phyloP scores from a whole-genome alignment of 2,888 invertebrate genomes.

The Cylloceria caligata region DNA sequence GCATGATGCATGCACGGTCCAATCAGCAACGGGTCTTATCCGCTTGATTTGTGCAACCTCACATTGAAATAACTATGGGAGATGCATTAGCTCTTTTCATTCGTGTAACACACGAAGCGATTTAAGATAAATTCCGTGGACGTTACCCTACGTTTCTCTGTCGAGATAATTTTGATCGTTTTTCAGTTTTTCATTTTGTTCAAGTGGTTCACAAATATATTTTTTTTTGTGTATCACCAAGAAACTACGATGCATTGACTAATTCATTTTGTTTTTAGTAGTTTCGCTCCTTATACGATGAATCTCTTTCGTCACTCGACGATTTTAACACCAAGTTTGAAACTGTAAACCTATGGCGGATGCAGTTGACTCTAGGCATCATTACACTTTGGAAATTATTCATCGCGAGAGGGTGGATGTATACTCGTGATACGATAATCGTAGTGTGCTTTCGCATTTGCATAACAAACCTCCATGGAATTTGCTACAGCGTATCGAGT shows the following conservation, averaged over 20 bases:
- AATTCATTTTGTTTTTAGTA: too few relatives aligned
- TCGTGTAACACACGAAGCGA: too few relatives aligned
- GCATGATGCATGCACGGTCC: not conserved
- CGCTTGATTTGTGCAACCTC: slow-evolving; percentile 18
- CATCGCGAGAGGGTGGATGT: not conserved
- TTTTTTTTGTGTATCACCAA: too few relatives aligned
- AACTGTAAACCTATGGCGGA: not conserved
- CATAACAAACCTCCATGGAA: slow-evolving; percentile 28
- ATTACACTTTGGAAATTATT: slow-evolving; percentile 12
- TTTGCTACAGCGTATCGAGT: not conserved
- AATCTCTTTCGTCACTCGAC: not conserved
- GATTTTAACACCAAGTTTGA: not conserved
- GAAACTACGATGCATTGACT: too few relatives aligned
- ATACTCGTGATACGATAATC: slow-evolving; percentile 14
- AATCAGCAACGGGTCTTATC: not conserved
- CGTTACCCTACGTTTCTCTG: not conserved
- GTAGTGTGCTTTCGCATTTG: slow-evolving; percentile 17
- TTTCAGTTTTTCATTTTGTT: too few relatives aligned
- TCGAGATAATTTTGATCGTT: not conserved
- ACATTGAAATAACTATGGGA: slow-evolving; percentile 8
- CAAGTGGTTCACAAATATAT: too few relatives aligned
- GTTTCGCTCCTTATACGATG: too few relatives aligned
- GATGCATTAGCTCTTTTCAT: not conserved
- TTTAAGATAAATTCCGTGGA: too few relatives aligned
- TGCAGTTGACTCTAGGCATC: not conserved